These are phyloP conservation scores for Chirona hameri DNA, from an alignment of 2,888 invertebrate genomes.

Conservation along the genomic window DNA sequence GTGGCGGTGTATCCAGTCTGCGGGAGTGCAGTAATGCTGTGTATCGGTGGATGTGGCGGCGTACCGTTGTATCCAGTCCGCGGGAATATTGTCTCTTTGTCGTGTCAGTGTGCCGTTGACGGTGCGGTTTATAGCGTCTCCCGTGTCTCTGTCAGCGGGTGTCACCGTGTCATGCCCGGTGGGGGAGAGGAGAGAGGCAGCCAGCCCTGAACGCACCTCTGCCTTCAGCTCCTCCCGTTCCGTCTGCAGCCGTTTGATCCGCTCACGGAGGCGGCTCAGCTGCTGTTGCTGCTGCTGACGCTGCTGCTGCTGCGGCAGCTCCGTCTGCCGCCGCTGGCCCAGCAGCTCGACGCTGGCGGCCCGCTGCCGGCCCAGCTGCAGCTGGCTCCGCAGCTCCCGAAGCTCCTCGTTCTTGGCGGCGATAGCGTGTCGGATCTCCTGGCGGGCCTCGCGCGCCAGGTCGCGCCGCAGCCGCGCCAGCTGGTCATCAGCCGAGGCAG, in stretches of 20 bases:
- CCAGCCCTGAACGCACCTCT: background rate
- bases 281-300: too few species aligned
- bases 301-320: background rate
- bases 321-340: background rate
- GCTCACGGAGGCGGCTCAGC: background rate
- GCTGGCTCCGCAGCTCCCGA: slow-evolving; percentile 5
- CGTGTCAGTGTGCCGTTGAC: too few species aligned
- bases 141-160: too few species aligned
- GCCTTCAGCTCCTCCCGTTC: background rate
- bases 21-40: too few species aligned
- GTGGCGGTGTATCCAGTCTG: too few species aligned
- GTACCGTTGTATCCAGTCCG: too few species aligned
- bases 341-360: background rate
- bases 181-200: background rate
- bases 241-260: background rate
- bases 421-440: slow-evolving; percentile 1
- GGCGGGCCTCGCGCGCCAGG: background rate
- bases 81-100: too few species aligned
- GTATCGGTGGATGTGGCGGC: too few species aligned
- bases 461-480: background rate
- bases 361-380: slow-evolving; percentile 6
- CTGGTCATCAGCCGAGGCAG: background rate
- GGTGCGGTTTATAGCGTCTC: too few species aligned
- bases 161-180: too few species aligned
- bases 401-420: slow-evolving; percentile 11